Evolutionary conservation across 35 echinoderm and acorn worm species (phyloP).

Genomic region (Eucidaris tribuloides): DNA sequence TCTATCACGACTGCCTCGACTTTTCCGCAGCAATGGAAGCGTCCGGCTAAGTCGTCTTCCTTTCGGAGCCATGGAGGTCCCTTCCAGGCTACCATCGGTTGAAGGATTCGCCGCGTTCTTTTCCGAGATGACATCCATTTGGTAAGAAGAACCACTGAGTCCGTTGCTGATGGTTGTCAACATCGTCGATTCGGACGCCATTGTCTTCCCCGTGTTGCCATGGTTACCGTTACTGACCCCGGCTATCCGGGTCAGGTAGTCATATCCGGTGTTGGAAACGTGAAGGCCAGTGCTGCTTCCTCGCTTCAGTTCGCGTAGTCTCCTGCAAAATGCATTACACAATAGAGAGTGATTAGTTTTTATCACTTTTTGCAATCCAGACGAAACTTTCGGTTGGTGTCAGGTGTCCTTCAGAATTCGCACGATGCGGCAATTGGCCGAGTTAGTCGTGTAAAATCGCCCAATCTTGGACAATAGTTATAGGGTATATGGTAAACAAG

Average conservation of each 20-base stretch:
- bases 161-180: conserved; percentile 13
- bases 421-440: too few species aligned
- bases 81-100: background rate
- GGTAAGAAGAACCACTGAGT: background rate
- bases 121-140: conserved; percentile 5
- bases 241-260: conserved; percentile 10
- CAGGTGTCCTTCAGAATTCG: too few species aligned
- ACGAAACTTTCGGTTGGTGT: too few species aligned
- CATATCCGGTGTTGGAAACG: conserved; percentile 4
- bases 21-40: background rate
- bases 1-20: background rate
- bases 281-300: background rate
- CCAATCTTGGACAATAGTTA: too few species aligned
- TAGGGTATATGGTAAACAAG: too few species aligned
- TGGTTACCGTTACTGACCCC: background rate
- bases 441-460: too few species aligned
- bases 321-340: too few species aligned
- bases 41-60: background rate
- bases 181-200: background rate
- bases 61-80: background rate
- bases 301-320: too few species aligned
- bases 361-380: too few species aligned
- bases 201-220: background rate
- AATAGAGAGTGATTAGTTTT: too few species aligned
- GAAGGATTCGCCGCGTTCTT: background rate